phyloP scores from a whole-genome alignment of 1,140 invertebrate species.

The Temnothorax longispinosus region DNA sequence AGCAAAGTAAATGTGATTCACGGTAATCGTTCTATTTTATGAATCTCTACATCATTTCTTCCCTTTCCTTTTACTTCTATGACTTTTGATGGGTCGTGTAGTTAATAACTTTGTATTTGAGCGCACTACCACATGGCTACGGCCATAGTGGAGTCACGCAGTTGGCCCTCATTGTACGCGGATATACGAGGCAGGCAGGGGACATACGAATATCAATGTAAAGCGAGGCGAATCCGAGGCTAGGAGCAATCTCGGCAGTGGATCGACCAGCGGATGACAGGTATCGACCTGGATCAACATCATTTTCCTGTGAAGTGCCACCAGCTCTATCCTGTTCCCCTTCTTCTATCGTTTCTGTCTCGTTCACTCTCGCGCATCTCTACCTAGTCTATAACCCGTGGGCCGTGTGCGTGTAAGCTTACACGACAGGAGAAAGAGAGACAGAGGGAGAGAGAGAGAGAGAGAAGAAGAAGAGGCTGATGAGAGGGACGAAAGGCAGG shows the following conservation, averaged over 20 bases:
- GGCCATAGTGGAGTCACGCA: constrained; percentile 36
- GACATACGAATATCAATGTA: constrained; percentile 71
- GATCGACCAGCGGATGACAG: constrained; percentile 73
- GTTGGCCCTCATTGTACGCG: constrained; percentile 55
- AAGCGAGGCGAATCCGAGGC: constrained; percentile 67
- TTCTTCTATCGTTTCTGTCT: constrained; percentile 20
- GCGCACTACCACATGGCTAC: neutral
- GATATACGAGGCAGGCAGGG: constrained; percentile 24
- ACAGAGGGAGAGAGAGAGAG: constrained; percentile 23
- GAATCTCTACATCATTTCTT: neutral
- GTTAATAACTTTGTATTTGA: neutral
- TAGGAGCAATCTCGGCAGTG: constrained; percentile 72
- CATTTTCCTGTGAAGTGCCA: constrained; percentile 74
- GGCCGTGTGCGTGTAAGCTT: constrained; percentile 59
- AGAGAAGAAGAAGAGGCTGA: neutral
- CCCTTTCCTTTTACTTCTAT: neutral
- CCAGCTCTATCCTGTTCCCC: constrained; percentile 39
- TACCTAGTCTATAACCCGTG: constrained; percentile 66
- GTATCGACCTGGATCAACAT: constrained; percentile 77
- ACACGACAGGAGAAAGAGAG: constrained; percentile 42
- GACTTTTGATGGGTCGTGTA: neutral
- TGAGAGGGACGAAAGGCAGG: constrained; percentile 41
- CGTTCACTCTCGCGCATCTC: constrained; percentile 63
- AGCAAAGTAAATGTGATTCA: neutral
- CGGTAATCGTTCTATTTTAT: neutral